These are phyloP conservation scores for Serripes groenlandicus DNA, from an alignment of 2,888 invertebrate species.

Conservation along the genomic window DNA sequence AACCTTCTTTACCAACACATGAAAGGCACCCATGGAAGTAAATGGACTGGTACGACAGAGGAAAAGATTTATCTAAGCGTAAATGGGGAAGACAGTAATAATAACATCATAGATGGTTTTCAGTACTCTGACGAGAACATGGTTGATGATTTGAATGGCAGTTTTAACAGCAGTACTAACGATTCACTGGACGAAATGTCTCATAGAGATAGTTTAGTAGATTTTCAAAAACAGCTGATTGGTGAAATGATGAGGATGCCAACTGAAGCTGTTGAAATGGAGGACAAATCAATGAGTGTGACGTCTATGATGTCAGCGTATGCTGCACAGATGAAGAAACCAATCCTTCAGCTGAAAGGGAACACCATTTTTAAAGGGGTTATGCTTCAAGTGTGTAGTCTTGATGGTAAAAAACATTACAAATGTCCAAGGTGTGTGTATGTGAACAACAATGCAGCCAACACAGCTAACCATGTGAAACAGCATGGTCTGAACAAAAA, in stretches of 20 bases:
- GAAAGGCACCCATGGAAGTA: conserved; percentile 78
- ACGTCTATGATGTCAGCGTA: conserved; percentile 84
- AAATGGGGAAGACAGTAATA: conserved; percentile 59
- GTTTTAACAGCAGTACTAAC: conserved; percentile 60
- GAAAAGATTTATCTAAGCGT: conserved; percentile 70
- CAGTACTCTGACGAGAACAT: conserved; percentile 41
- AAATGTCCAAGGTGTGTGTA: conserved; percentile 87
- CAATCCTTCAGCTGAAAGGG: conserved; percentile 66
- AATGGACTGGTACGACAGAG: conserved; percentile 75
- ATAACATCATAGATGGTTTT: conserved; percentile 57
- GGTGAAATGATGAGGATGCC: conserved; percentile 8
- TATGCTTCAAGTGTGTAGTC: conserved; percentile 73
- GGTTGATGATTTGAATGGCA: conserved; percentile 50
- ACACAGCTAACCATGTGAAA: conserved; percentile 74
- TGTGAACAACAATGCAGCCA: conserved; percentile 76
- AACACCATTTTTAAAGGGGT: conserved; percentile 69
- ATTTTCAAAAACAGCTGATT: not conserved
- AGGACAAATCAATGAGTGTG: not conserved
- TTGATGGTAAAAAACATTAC: conserved; percentile 76
- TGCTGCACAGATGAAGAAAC: conserved; percentile 88
- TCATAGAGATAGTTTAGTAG: not conserved
- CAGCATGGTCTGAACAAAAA: conserved; percentile 76
- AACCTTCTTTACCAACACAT: conserved; percentile 83
- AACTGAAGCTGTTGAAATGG: not conserved
- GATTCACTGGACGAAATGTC: conserved; percentile 44